A percentile compares a stretch with the other conserved stretches of the same genome.
Conservation (phyloP, 2,113 vertebrate genomes). For the Kryptolebias marmoratus region DNA sequence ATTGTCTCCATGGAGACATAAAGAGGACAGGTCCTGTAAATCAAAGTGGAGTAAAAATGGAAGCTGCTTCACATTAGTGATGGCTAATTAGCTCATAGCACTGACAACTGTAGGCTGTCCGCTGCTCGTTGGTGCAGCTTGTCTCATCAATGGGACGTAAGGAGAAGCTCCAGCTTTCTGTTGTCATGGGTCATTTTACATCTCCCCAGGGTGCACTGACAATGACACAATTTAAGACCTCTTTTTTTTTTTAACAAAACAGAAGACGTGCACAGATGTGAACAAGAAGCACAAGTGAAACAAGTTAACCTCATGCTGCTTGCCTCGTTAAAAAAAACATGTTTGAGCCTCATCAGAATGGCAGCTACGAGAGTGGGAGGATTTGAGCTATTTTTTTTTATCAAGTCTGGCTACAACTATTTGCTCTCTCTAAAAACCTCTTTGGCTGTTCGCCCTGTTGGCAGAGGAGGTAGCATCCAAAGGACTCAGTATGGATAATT, state of each 20-base stretch:
- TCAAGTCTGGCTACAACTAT: conserved; percentile 4
- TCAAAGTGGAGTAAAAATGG: conserved; percentile 70
- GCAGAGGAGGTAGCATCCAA: conserved; percentile 45
- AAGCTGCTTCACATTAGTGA: conserved; percentile 75
- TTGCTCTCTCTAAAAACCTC: conserved; percentile 21
- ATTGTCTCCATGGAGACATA: conserved; percentile 66
- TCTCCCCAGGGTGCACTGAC: conserved; percentile 35
- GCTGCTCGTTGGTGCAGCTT: conserved; percentile 35
- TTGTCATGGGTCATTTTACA: conserved; percentile 59
- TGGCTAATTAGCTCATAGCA: conserved; percentile 75
- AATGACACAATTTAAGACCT: conserved; percentile 42
- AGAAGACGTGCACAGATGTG: conserved; percentile 25
- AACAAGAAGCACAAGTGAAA: conserved; percentile 35
- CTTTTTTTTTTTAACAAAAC: conserved; percentile 41
- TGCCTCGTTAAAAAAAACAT: conserved; percentile 25
- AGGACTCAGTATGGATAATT: conserved; percentile 59
- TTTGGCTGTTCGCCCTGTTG: conserved; percentile 23
- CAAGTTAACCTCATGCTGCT: conserved; percentile 48
- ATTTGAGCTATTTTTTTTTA: conserved; percentile 9
- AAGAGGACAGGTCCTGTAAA: conserved; percentile 57
- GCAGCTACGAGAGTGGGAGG: conserved; percentile 16
- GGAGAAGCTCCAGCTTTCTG: conserved; percentile 38
- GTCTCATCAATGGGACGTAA: conserved; percentile 31
- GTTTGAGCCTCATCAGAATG: conserved; percentile 28
- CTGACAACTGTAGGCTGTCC: conserved; percentile 55